A percentile compares a stretch with the other conserved stretches of the same genome.
phyloP scores from a whole-genome alignment of 2,888 invertebrate species.

The Diploptera punctata region DNA sequence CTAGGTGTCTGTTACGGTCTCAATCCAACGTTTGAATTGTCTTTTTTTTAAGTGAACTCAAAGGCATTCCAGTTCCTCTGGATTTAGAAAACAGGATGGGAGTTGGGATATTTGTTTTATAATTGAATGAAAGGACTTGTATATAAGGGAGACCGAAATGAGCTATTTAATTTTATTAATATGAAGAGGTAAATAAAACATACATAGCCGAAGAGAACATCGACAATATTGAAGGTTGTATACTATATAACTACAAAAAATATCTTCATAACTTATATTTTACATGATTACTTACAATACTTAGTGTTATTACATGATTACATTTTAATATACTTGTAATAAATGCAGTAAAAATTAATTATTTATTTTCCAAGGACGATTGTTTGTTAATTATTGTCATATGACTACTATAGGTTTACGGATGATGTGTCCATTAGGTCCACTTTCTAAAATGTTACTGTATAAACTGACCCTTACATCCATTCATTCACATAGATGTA shows the following conservation, averaged over 20 bases:
- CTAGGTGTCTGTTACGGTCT: too few species aligned
- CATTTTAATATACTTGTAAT: background rate
- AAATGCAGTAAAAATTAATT: conserved; percentile 25
- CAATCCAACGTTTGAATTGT: too few species aligned
- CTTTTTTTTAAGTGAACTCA: too few species aligned
- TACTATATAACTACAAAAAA: conserved; percentile 1
- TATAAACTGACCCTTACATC: too few species aligned
- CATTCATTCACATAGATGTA: too few species aligned
- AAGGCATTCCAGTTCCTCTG: too few species aligned
- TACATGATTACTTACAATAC: background rate
- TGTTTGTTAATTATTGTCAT: conserved; percentile 7
- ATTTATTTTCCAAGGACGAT: background rate
- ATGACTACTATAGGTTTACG: too few species aligned
- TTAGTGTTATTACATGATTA: background rate
- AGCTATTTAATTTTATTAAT: conserved; percentile 20
- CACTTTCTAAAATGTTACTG: too few species aligned
- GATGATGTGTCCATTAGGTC: too few species aligned
- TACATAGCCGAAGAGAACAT: conserved; percentile 16
- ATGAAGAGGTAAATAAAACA: conserved; percentile 19
- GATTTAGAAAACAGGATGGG: too few species aligned
- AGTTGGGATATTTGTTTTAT: too few species aligned
- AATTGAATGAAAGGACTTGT: too few species aligned
- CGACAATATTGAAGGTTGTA: background rate
- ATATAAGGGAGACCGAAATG: background rate
- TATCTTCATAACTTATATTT: background rate